Percentiles rank a stretch among this genome's conserved stretches.
Evolutionary conservation across 2,113 vertebrate genomes (phyloP).

Genomic region (Vireo altiloquus): DNA sequence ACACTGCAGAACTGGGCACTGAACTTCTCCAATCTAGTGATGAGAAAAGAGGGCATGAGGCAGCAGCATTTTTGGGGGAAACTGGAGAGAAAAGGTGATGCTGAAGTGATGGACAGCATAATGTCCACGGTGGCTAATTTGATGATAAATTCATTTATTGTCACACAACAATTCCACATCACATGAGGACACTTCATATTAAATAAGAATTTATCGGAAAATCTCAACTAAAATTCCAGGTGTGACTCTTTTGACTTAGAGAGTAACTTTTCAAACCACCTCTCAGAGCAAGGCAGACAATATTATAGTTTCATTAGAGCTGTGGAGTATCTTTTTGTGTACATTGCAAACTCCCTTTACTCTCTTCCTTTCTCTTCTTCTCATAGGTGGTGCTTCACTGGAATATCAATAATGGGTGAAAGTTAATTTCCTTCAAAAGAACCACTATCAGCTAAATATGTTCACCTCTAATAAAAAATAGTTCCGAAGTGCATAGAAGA

Average conservation of each 20-base stretch:
- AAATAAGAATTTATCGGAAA: not conserved
- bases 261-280: not conserved
- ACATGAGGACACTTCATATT: not conserved
- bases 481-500: not conserved
- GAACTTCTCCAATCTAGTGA: not conserved
- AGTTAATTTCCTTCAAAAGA: not conserved
- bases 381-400: not conserved
- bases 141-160: not conserved
- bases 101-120: not conserved
- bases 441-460: not conserved
- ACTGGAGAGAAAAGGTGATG: not conserved
- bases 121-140: fast-evolving
- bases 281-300: not conserved
- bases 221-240: not conserved
- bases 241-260: not conserved
- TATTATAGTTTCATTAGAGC: not conserved
- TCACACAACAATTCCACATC: not conserved
- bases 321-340: fast-evolving
- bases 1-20: not conserved
- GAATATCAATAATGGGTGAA: not conserved
- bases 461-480: not conserved
- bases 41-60: not conserved
- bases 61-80: not conserved
- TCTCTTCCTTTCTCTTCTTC: not conserved
- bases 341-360: not conserved